Evolutionary conservation across 2,113 vertebrate genomes (phyloP).

Genomic region (Machaerirhynchus nigripectus): DNA sequence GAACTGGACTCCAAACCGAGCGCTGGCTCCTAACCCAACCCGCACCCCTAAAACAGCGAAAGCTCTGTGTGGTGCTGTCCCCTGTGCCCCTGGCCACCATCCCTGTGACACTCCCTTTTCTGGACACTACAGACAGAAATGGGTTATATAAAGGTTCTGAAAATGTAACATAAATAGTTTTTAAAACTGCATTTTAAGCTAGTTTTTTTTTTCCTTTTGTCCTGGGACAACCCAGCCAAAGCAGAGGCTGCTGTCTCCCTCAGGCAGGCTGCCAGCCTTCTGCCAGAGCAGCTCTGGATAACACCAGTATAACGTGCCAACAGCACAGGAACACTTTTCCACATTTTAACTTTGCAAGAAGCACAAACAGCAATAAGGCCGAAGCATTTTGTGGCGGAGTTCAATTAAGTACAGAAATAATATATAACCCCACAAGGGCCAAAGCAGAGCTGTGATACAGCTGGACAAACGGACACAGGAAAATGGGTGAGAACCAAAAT

Average conservation of each 20-base stretch:
- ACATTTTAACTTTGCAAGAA: not conserved
- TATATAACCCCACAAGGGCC: not conserved
- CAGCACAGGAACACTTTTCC: not conserved
- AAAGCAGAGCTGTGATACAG: not conserved
- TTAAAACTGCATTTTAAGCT: not conserved
- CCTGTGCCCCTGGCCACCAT: not conserved
- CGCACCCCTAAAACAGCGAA: fast-evolving
- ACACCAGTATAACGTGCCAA: not conserved
- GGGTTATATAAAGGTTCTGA: fast-evolving
- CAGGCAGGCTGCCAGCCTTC: not conserved
- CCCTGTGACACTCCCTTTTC: not conserved
- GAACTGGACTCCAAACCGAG: not conserved
- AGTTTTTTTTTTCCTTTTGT: not conserved
- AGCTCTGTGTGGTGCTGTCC: fast-evolving
- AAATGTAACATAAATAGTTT: not conserved
- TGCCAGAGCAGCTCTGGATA: not conserved
- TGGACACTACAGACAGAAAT: not conserved
- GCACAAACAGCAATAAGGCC: not conserved
- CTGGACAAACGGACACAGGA: fast-evolving
- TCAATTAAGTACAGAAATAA: not conserved
- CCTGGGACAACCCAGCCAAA: not conserved
- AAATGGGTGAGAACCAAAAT: not conserved
- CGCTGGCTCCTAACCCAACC: not conserved
- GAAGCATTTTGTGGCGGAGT: not conserved
- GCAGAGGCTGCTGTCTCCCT: not conserved